Percentiles rank a stretch among this genome's conserved stretches.
These are phyloP conservation scores for Ceyx margarethae DNA, from an alignment of 2,113 vertebrate genomes.

Conservation along the genomic window DNA sequence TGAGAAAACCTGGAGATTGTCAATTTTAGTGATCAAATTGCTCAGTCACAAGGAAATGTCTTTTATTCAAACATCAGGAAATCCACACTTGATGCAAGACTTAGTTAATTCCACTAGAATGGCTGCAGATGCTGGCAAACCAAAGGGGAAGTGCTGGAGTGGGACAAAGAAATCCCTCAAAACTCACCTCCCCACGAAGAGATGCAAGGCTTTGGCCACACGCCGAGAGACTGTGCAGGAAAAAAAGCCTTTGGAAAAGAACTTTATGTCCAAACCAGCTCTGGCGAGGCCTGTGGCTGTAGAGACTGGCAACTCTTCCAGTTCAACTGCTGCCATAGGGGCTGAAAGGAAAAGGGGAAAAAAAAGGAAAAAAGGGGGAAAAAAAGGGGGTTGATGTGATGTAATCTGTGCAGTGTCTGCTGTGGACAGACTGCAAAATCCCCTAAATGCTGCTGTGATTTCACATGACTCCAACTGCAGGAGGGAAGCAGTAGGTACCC, in stretches of 20 bases:
- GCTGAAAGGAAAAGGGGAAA: not conserved
- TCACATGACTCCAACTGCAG: not conserved
- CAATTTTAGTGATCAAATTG: conserved; percentile 32
- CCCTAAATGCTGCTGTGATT: not conserved
- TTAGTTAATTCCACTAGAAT: conserved; percentile 17
- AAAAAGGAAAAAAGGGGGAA: no score
- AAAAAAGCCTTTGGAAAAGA: not conserved
- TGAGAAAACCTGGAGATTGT: conserved; percentile 46
- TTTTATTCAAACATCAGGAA: conserved; percentile 38
- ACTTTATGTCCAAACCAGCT: not conserved
- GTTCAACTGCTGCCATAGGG: not conserved
- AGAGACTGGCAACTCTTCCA: not conserved
- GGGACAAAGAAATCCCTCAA: not conserved
- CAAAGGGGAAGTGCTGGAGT: not conserved
- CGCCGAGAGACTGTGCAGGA: not conserved
- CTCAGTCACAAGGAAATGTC: conserved; percentile 30
- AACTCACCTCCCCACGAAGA: not conserved
- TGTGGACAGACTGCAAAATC: not conserved
- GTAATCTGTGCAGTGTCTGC: not conserved
- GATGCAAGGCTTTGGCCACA: not conserved
- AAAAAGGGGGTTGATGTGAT: not conserved
- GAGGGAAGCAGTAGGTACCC: not conserved
- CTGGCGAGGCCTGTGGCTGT: not conserved
- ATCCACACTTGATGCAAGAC: conserved; percentile 37
- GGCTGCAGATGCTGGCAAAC: conserved; percentile 46